phyloP scores from a whole-genome alignment of 2,113 vertebrate genomes.

The Rhadina sibilatrix region DNA sequence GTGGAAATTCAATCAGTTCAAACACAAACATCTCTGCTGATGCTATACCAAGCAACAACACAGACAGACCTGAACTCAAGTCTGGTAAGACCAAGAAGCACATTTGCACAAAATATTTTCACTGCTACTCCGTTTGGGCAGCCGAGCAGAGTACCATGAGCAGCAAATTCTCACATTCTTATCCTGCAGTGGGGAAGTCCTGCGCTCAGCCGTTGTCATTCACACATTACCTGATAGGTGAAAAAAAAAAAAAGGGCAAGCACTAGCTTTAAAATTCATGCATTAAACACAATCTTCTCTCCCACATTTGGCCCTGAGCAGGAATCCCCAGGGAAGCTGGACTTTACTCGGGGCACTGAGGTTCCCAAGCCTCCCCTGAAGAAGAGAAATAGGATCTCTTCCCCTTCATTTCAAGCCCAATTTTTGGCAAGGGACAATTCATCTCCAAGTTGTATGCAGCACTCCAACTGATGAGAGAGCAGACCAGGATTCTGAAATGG shows the following conservation, averaged over 20 bases:
- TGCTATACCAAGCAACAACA: background rate
- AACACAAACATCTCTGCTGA: background rate
- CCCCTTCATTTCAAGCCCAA: background rate
- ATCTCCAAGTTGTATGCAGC: background rate
- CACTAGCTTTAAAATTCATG: background rate
- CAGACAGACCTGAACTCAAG: background rate
- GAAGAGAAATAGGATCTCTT: background rate
- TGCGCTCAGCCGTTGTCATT: background rate
- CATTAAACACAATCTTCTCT: background rate
- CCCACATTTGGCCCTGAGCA: background rate
- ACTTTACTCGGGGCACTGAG: no score
- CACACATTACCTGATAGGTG: background rate
- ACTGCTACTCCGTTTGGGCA: fast-evolving
- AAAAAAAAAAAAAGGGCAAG: fast-evolving
- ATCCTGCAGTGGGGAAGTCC: background rate
- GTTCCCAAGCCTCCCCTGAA: background rate
- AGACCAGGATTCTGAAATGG: background rate
- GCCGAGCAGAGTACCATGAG: fast-evolving
- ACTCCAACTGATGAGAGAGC: background rate
- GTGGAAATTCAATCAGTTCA: background rate
- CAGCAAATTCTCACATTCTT: background rate
- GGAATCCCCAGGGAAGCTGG: background rate
- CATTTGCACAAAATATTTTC: background rate
- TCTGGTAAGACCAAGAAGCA: fast-evolving
- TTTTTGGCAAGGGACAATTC: background rate